Conservation (phyloP, 2,888 invertebrate genomes). For the Drosophila anomelani region DNA sequence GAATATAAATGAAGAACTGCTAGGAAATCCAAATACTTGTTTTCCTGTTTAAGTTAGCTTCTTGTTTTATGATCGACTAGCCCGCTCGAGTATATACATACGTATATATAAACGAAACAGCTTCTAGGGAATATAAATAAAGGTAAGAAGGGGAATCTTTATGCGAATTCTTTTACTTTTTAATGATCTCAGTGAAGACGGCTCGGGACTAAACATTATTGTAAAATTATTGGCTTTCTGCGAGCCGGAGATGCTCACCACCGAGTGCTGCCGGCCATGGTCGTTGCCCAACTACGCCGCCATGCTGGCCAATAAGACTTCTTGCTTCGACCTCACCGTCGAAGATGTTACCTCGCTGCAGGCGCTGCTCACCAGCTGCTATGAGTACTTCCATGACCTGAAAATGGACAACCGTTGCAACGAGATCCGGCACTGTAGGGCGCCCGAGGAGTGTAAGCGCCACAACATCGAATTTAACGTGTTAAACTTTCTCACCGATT, state of each 20-base stretch:
- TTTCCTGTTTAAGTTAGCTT: too few relatives aligned
- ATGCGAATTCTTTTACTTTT: too few relatives aligned
- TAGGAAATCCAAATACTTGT: too few relatives aligned
- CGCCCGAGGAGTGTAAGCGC: slow-evolving; percentile 90
- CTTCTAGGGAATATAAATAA: too few relatives aligned
- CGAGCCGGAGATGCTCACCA: slow-evolving; percentile 84
- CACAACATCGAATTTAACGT: slow-evolving; percentile 94
- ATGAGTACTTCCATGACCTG: slow-evolving; percentile 90
- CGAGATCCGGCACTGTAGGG: slow-evolving; percentile 87
- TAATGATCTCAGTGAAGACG: too few relatives aligned
- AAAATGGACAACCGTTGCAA: slow-evolving; percentile 90
- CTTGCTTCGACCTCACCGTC: slow-evolving; percentile 91
- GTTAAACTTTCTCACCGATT: slow-evolving; percentile 92
- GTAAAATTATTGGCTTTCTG: slow-evolving; percentile 88
- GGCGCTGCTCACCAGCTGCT: slow-evolving; percentile 88
- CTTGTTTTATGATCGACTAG: too few relatives aligned
- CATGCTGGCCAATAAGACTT: slow-evolving; percentile 90
- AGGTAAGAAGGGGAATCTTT: too few relatives aligned
- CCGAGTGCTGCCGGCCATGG: slow-evolving; percentile 94
- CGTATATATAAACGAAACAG: too few relatives aligned
- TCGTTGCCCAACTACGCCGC: slow-evolving; percentile 96
- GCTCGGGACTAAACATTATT: too few relatives aligned
- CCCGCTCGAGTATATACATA: too few relatives aligned
- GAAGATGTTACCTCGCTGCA: slow-evolving; percentile 89
- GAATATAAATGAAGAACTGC: too few relatives aligned